A percentile compares a stretch with the other conserved stretches of the same genome.
These are phyloP conservation scores for Promerops cafer DNA, from an alignment of 2,113 vertebrate genomes.

Conservation along the genomic window DNA sequence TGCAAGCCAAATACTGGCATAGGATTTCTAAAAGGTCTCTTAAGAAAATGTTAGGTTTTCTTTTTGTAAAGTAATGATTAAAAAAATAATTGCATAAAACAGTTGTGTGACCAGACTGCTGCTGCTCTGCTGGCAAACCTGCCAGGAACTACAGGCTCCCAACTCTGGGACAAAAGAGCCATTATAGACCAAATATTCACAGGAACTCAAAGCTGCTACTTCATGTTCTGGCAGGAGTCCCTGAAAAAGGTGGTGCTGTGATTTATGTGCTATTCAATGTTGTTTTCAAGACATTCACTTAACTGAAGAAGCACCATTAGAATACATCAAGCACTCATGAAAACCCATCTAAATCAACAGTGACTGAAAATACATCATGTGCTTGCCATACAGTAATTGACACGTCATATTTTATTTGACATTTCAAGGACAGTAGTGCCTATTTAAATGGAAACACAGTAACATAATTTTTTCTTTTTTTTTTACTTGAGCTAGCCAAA, in stretches of 20 bases:
- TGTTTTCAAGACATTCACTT: conserved; percentile 33
- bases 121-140: not conserved
- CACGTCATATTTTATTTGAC: conserved; percentile 27
- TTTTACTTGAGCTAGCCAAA: not conserved
- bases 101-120: not conserved
- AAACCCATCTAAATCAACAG: conserved; percentile 11
- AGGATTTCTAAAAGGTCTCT: not conserved
- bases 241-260: not conserved
- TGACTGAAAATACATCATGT: not conserved
- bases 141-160: not conserved
- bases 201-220: not conserved
- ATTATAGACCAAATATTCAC: not conserved
- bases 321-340: conserved; percentile 20
- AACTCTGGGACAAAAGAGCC: not conserved
- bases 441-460: not conserved
- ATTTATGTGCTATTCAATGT: not conserved
- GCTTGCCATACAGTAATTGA: not conserved
- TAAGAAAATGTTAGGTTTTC: not conserved
- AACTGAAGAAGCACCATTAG: conserved; percentile 35
- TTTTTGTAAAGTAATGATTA: not conserved
- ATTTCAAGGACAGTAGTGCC: conserved; percentile 37
- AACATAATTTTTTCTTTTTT: not conserved
- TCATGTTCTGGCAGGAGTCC: not conserved
- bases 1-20: not conserved
- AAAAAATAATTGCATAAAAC: not conserved